These are phyloP conservation scores for Protobothrops mucrosquamatus DNA, from an alignment of 2,113 vertebrate species.

Conservation along the genomic window DNA sequence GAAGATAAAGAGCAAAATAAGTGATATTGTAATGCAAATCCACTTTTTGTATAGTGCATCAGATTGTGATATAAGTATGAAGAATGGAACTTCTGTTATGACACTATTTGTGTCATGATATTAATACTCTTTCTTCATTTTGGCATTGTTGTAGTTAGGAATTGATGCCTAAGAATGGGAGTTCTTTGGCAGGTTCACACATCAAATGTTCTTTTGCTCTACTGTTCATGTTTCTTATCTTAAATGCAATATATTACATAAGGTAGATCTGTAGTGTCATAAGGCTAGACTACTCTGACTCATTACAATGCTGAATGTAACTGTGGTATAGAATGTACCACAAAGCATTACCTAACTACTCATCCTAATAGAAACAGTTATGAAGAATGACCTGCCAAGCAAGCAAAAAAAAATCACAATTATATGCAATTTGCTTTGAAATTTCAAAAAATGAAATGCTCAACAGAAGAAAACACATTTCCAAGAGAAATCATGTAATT, in stretches of 20 bases:
- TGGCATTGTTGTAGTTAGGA: not conserved
- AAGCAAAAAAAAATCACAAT: conserved; percentile 18
- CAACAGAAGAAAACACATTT: conserved; percentile 7
- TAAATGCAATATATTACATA: not conserved
- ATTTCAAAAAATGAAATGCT: conserved; percentile 18
- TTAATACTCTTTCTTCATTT: not conserved
- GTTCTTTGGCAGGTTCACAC: not conserved
- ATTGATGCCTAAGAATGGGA: not conserved
- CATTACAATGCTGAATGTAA: not conserved
- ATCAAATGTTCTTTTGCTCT: not conserved
- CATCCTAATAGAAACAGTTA: not conserved
- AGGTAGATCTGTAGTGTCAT: not conserved
- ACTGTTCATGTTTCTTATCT: not conserved
- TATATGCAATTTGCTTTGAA: conserved; percentile 11
- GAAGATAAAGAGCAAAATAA: not conserved
- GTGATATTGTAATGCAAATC: not conserved
- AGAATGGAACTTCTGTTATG: not conserved
- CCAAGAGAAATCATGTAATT: conserved; percentile 21
- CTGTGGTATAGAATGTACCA: not conserved
- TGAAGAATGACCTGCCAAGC: not conserved
- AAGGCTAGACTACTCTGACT: not conserved
- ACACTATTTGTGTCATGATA: not conserved
- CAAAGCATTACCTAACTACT: not conserved
- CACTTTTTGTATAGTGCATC: not conserved
- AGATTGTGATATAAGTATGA: not conserved